Evolutionary conservation across 2,888 invertebrate genomes (phyloP), one percentile per base, ranked within the genome.

Genomic region (Steinernema carpocapsae): DNA sequence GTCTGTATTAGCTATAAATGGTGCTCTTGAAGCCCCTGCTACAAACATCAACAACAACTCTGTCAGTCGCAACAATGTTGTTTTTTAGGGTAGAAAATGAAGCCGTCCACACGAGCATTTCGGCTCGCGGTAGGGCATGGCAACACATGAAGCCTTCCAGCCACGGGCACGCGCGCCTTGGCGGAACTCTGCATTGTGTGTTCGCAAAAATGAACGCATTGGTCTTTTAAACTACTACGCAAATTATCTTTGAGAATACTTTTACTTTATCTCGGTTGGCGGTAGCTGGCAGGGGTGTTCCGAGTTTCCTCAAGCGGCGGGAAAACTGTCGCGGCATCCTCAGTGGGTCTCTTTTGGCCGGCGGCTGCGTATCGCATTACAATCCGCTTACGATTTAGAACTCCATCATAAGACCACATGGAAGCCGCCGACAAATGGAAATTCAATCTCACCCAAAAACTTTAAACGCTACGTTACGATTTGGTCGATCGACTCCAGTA

Each of bases 201-300:
- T 4, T 32, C 29, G 64, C 32, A 26, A 26, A 19, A 56, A 56
- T 24, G 26, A 32, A 32, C 32, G 37, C 32, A 64, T 12, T 52
- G 29, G 32, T 37, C 19, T 29, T 64, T 29, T 32, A 29, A 37
- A 19, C 56, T 22, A 32, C 64, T 29, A 32, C 64, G 64, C 32
- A 64, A 64, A 64, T 64, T 64, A 64, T 37, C 32, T 64, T 64
- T 32, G 29, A 64, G 64, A 22, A 64, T n/a, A 64, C 64, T 64
- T 64, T 64, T 10, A 37, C 64, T 64, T 64, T 22, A 4, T 7
- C 26, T 26, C 24, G 4, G 19, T 37, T 64, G 32, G 64, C 4
- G 29, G 32, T 32, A 29, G 37, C n/a, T n/a, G 32, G 29, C 10
- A 64, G 14, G 29, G 22, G 26, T 48, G 26, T 64, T 24, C 64